These are phyloP conservation scores for Sanderia malayensis DNA, from an alignment of 30 jellyfish, hydroid and myxozoan genomes.

Conservation along the genomic window DNA sequence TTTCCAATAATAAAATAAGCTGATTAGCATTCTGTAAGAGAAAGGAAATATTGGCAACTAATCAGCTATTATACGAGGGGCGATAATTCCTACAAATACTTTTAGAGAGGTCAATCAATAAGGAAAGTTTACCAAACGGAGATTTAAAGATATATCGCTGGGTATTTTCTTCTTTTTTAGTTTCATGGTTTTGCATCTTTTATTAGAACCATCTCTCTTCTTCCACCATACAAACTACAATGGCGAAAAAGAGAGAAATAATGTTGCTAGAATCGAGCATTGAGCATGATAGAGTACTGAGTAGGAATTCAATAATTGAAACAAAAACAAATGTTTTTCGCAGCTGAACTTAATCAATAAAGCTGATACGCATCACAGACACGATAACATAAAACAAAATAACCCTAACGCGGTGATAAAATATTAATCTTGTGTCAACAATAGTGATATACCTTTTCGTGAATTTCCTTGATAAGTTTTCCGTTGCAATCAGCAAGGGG, in stretches of 20 bases:
- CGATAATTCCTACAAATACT: too few species aligned
- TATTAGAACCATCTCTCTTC: conserved; percentile 41
- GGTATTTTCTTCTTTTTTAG: conserved; percentile 28
- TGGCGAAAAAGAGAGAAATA: too few species aligned
- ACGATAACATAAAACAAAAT: too few species aligned
- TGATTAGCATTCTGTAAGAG: conserved; percentile 45
- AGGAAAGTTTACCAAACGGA: conserved; percentile 28
- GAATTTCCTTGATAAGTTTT: neutral
- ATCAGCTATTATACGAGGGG: too few species aligned
- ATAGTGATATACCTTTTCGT: conserved; percentile 9
- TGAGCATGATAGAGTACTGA: too few species aligned
- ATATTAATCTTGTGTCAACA: neutral
- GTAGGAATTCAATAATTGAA: too few species aligned
- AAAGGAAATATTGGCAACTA: neutral
- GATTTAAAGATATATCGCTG: neutral
- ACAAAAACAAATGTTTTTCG: too few species aligned
- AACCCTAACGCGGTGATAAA: too few species aligned
- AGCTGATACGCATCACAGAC: too few species aligned
- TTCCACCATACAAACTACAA: conserved; percentile 61
- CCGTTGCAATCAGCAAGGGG: conserved; percentile 9
- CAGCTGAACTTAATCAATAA: too few species aligned
- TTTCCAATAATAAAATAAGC: conserved; percentile 52
- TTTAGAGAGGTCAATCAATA: too few species aligned
- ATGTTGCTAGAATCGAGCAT: too few species aligned
- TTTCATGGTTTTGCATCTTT: conserved; percentile 61